Base-by-base conservation (phyloP, 2,113 vertebrate species). In the Leuciscus idus region DNA sequence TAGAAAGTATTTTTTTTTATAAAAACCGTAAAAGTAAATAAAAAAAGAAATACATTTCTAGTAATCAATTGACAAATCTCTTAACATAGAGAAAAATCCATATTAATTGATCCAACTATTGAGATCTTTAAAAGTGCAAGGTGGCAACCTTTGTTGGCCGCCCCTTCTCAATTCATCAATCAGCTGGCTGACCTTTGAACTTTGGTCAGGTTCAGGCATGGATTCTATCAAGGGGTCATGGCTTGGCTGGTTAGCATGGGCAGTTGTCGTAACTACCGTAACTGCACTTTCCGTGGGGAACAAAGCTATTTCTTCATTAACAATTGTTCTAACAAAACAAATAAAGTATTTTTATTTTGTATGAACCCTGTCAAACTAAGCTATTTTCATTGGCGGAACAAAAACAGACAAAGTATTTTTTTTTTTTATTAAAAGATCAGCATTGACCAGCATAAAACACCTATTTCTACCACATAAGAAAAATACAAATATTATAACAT, bases 131-230 rank as follows among this genome's bases (percentile, higher is more conserved):
- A 76, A 76, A 76, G 74, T 50, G 48, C 48, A 76, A 76, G 23
- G 72, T 75, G 73, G 46, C n/a, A 75, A 50, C 43, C 73, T 50
- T 48, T 48, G 43, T 23, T 4, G 12, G n/a, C 23, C 1, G 4
- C 23, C 73, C 1, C 1, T 28, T 76, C 43, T 52, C n/a, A 76
- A 55, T 57, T 36, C 6, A 78, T 48, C 46, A 77, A 61, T 84
- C 74, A 77, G 55, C 36, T 52, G 21, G 21, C 68, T 75, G 83
- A 52, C 30, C 64, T 50, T 5, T 87, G 75, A 87, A 61, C 75
- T 48, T 12, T 80, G 61, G 78, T 64, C 73, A 52, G 36, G 39
- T 13, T 74, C 28, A 52, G 2, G 59, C 43, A 86, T 1, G 10
- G 11, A 43, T 72, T 72, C 36, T 72, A 23, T 43, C 36, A 72